Evolutionary conservation across 1,140 invertebrate species (phyloP), one percentile per base, ranked within the genome.

Genomic region (Lerema accius): DNA sequence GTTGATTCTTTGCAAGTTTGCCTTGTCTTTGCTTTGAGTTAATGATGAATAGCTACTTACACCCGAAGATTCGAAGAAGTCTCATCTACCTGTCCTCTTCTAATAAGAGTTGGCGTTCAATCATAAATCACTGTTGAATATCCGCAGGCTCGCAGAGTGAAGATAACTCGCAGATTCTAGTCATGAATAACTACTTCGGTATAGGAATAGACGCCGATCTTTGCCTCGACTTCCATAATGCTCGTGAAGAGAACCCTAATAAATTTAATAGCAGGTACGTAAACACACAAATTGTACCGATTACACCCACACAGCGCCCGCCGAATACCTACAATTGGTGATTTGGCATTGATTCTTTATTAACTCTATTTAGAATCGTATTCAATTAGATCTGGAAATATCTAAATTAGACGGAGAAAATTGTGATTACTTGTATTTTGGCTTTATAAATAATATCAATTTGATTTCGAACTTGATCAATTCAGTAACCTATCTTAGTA

Each of bases 171-270:
- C 97, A 98, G 84, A 99, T 99, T 83, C 98, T 98, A 80, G 99
- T 99, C 15, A 99, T 99, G 99, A 99, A 99, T 92, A 99, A 99
- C 92, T 99, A 99, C 90, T 99, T 99, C 91, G 99, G 99, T 6
- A 99, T 99, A 88, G 99, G 99, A 19, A 96, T 99, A 65, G 99
- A 99, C 92, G 99, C 99, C 10, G 99, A 99, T 91, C 94, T 99
- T 16, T 99, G 98, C 82, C 93, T 99, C 60, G 98, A 99, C 90
- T 99, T 99, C 91, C 99, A 99, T 89, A 99, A 99, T 91, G 98
- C 98, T 37, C 92, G 96, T 56, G 96, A 97, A 84, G 98, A 99
- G 86, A 99, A 99, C 92, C 99, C 99, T 49, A 97, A 98, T 83
- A 99, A 99, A 90, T 99, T 99, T 89, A 99, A 98, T 87, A 99